phyloP scores from a whole-genome alignment of 2,888 invertebrate genomes.

The Philereme vetulata region DNA sequence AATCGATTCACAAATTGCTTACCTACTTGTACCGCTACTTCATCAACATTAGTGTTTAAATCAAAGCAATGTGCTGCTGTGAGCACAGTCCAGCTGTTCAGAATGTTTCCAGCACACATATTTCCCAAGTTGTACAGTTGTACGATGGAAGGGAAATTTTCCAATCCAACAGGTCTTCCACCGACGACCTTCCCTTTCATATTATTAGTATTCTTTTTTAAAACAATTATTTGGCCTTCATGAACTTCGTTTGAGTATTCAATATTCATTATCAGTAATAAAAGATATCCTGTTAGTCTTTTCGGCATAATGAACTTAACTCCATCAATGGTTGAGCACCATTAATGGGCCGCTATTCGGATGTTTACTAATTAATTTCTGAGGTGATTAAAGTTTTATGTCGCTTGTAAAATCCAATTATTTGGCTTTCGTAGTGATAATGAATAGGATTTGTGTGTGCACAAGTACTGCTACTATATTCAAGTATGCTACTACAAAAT shows the following conservation, averaged over 20 bases:
- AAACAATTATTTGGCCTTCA: background rate
- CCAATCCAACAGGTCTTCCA: slow-evolving; percentile 48
- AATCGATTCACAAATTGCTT: slow-evolving; percentile 29
- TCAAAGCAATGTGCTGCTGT: slow-evolving; percentile 70
- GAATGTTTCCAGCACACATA: slow-evolving; percentile 61
- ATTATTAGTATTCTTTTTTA: background rate
- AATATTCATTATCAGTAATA: slow-evolving; percentile 5
- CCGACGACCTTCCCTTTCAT: slow-evolving; percentile 55
- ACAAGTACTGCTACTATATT: too few species aligned
- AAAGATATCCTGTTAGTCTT: slow-evolving; percentile 8
- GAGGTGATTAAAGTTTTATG: slow-evolving; percentile 46
- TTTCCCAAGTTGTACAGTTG: slow-evolving; percentile 60
- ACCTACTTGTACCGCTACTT: slow-evolving; percentile 63
- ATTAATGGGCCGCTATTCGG: slow-evolving; percentile 5
- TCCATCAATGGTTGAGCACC: slow-evolving; percentile 1
- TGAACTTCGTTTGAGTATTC: slow-evolving; percentile 3
- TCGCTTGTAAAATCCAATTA: slow-evolving; percentile 32
- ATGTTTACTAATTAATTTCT: slow-evolving; percentile 27
- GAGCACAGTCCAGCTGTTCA: slow-evolving; percentile 60
- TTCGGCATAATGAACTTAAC: slow-evolving; percentile 17
- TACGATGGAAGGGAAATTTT: slow-evolving; percentile 54
- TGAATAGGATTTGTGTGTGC: background rate
- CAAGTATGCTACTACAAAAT: too few species aligned
- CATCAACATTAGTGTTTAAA: slow-evolving; percentile 45
- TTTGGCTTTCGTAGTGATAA: background rate